Evolutionary conservation across 2,113 vertebrate genomes (phyloP), one percentile per base, ranked within the genome.

Genomic region (Pelusios castaneus): DNA sequence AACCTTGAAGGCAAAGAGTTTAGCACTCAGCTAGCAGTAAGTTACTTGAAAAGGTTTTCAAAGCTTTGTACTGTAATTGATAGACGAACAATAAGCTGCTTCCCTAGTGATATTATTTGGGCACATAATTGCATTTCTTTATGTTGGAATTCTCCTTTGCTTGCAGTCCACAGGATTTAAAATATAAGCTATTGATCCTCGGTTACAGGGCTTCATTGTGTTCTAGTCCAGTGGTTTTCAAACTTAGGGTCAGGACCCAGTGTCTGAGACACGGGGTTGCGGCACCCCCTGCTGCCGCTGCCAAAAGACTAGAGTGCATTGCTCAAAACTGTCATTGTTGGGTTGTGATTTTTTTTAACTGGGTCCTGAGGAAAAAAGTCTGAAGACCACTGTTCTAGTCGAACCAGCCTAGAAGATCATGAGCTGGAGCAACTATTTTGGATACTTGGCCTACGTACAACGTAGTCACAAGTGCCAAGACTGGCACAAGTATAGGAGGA

Each of bases 401-500:
- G 89, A 96, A 96, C 79, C 88, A 93, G 85, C 60, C 91, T 95
- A 93, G 86, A 88, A 97, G 94, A 94, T 84, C 91, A 96, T 81
- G 87, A 95, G 96, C 94, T 87, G 84, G 96, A 96, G 95, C 60
- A 96, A 70, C 95, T 97, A 93, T 25, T 95, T 93, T 95, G 90
- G 94, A 95, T 84, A 84, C 85, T 97, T 81, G 93, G 92, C 94
- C 95, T 97, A 87, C 80, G 81, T 76, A 96, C 95, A 97, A 96
- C 67, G 56, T 89, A 95, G 92, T 92, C 94, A 94, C 88, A 94
- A 97, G 86, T 87, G 92, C 95, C 80, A 95, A 89, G 87, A 88
- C 4, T 16, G 94, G 92, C 95, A 95, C 94, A 47, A 96, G 93
- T 91, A 95, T 91, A 89, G 91, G 94, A 96, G 95, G 54, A 97